Evolutionary conservation across 2,797 vertebrate species (phyloP).

Genomic region (Geotrypetes seraphini): DNA sequence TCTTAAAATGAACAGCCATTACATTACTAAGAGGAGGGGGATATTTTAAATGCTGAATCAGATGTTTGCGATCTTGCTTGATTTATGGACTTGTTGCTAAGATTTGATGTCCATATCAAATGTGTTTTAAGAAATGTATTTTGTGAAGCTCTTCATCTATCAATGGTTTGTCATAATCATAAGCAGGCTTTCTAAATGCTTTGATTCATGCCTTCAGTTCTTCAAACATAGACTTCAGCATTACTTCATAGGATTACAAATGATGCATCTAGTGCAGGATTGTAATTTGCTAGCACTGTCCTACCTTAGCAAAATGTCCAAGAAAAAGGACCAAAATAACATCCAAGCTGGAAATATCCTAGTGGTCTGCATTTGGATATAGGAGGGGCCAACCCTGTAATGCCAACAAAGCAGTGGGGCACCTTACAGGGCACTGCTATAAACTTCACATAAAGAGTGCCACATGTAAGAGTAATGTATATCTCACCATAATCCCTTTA

Average conservation of each 20-base stretch:
- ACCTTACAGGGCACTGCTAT: too few relatives aligned
- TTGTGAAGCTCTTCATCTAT: not conserved
- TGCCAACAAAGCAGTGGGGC: too few relatives aligned
- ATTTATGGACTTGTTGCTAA: slow-evolving; percentile 9
- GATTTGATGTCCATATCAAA: slow-evolving; percentile 7
- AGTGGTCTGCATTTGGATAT: too few relatives aligned
- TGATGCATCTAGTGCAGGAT: too few relatives aligned
- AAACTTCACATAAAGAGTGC: too few relatives aligned
- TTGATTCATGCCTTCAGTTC: slow-evolving; percentile 10
- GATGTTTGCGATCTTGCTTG: not conserved
- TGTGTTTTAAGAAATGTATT: slow-evolving; percentile 8
- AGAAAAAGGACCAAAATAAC: too few relatives aligned
- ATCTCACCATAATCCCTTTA: too few relatives aligned
- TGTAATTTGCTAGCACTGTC: too few relatives aligned
- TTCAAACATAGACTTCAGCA: slow-evolving; percentile 6
- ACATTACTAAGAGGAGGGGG: not conserved
- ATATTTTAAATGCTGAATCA: slow-evolving; percentile 1
- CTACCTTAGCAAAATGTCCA: too few relatives aligned
- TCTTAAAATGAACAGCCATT: not conserved
- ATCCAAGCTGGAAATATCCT: too few relatives aligned
- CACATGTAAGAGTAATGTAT: too few relatives aligned
- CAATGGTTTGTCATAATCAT: slow-evolving; percentile 10
- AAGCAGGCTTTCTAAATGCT: slow-evolving; percentile 3
- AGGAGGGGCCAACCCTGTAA: too few relatives aligned
- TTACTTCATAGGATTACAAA: slow-evolving; percentile 8